Percentiles rank a stretch among this genome's conserved stretches.
Conservation (phyloP, 2,113 vertebrate species). For the Peromyscus leucopus region DNA sequence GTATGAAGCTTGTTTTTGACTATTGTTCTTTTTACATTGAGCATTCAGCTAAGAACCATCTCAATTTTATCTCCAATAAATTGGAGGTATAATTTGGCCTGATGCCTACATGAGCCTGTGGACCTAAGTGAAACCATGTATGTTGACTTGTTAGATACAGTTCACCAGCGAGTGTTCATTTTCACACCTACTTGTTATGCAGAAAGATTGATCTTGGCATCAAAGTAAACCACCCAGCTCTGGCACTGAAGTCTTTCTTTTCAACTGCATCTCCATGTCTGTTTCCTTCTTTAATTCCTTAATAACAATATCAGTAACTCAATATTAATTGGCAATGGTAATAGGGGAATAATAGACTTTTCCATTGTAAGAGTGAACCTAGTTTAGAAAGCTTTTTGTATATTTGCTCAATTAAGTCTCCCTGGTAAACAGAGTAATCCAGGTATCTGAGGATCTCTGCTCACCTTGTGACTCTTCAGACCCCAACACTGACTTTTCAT, state of each 20-base stretch:
- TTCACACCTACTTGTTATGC: not conserved
- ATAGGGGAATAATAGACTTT: not conserved
- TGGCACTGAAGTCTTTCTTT: not conserved
- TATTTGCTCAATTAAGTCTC: not conserved
- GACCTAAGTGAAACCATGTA: not conserved
- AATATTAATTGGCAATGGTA: not conserved
- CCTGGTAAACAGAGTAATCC: not conserved
- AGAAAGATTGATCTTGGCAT: not conserved
- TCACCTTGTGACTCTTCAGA: not conserved
- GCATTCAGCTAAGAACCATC: not conserved
- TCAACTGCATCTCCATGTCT: not conserved
- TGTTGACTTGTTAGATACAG: not conserved
- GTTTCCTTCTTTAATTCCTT: not conserved
- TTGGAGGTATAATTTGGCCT: not conserved
- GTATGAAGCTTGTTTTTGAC: not conserved
- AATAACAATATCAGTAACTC: not conserved
- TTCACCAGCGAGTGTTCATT: not conserved
- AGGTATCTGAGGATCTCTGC: fast-evolving
- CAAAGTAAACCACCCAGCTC: not conserved
- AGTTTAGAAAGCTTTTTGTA: not conserved
- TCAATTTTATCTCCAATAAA: slow-evolving; percentile 4
- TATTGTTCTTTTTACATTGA: not conserved
- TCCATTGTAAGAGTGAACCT: not conserved
- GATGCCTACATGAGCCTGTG: not conserved
- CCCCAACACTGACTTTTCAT: fast-evolving